Base-by-base conservation (phyloP, 2,797 vertebrate genomes). In the Ambastaia sidthimunki region DNA sequence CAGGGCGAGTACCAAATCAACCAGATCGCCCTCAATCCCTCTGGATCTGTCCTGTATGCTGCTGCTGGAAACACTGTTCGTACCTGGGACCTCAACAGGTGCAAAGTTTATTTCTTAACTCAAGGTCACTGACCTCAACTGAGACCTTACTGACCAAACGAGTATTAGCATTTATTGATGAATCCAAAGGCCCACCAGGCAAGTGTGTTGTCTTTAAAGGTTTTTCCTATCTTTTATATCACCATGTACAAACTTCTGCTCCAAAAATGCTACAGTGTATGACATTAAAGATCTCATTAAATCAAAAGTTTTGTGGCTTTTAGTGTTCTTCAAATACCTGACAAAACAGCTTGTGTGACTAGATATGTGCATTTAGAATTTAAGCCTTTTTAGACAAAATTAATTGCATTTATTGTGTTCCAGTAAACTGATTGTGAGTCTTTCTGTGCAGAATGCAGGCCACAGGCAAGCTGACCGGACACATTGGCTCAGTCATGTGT, bases 401-500 rank as follows among this genome's bases (percentile, higher is more conserved):
- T 28, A 4, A 28, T 28, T 2, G 28, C 28, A 28, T 2, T 28
- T 28, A 28, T 28, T 28, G n/a, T n/a, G 76, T 7, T 70, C 19
- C 23, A 69, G 25, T 80, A 54, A 34, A 9, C 25, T 75, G 41
- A 55, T n/a, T 54, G 7, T 16, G 6, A 31, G 73, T 19, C 31
- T 80, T 41, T 85, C 12, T 59, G 7, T 78, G 31, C 85, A 99
- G 98, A 91, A 94, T 99, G 92, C 96, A 97, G 89, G 94, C 94
- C 0, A 88, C 95, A 0, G 97, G 96, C 74, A 99, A 97, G 90
- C 93, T 99, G 86, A 96, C 92, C 0, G 98, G 98, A 54, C 98
- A 99, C 90, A 98, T 96, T 0, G 98, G 97, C 12, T 96, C 98
- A 0, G 97, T 99, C 88, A 99, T 99, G 96, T 98, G 97, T 88